Conservation (phyloP, 2,113 vertebrate genomes). For the Sus scrofa region DNA sequence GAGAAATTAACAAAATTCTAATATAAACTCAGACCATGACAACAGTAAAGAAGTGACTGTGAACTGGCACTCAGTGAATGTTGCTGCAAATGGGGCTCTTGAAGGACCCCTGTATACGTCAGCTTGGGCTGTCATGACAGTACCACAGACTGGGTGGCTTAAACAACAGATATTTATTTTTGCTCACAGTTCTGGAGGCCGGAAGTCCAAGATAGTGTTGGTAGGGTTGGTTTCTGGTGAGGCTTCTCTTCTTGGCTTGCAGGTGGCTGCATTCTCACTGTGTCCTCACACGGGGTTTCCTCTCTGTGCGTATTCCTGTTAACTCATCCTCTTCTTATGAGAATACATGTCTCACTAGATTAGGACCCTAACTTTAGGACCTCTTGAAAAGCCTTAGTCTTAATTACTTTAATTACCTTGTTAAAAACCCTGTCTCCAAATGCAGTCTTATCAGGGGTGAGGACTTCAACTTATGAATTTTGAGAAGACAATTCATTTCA, state of each 20-base stretch:
- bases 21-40: background rate
- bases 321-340: background rate
- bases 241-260: background rate
- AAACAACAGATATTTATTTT: background rate
- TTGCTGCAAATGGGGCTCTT: background rate
- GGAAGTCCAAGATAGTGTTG: background rate
- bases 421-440: background rate
- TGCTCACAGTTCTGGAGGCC: background rate
- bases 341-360: background rate
- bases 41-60: background rate
- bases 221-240: background rate
- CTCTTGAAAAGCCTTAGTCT: too few species aligned
- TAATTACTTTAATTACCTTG: background rate
- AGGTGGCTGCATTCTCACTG: background rate
- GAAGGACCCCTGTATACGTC: background rate
- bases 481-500: background rate
- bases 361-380: background rate
- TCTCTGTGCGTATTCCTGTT: background rate
- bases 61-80: background rate
- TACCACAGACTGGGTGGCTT: background rate
- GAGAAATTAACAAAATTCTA: background rate
- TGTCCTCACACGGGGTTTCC: background rate
- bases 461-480: background rate
- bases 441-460: background rate
- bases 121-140: background rate